phyloP scores from a whole-genome alignment of 2,113 vertebrate genomes.

The Miniopterus natalensis region DNA sequence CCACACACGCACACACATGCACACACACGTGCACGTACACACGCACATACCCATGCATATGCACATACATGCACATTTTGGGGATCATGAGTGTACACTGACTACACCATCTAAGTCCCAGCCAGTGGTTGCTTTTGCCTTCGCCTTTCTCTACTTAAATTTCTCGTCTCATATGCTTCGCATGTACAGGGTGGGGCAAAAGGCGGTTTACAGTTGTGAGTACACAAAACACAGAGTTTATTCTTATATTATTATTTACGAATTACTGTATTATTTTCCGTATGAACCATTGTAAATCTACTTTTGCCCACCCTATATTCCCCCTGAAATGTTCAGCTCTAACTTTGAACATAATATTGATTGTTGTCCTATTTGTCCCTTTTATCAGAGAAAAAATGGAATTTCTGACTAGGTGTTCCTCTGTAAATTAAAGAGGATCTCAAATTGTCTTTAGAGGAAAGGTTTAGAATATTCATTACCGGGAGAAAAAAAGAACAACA shows the following conservation, averaged over 20 bases:
- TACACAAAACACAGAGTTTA: background rate
- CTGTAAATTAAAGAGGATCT: constrained; percentile 64
- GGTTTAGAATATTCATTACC: constrained; percentile 45
- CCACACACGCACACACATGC: too few relatives aligned
- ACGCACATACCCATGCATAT: background rate
- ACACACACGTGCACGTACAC: background rate
- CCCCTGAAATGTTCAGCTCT: constrained; percentile 30
- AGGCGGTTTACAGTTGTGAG: background rate
- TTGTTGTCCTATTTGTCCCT: constrained; percentile 57
- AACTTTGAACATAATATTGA: constrained; percentile 51
- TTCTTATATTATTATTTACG: background rate
- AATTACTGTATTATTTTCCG: background rate
- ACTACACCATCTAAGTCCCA: background rate
- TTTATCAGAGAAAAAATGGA: constrained; percentile 46
- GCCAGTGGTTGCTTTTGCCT: background rate
- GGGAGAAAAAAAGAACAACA: constrained; percentile 26
- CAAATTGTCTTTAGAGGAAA: constrained; percentile 48
- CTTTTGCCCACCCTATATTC: background rate
- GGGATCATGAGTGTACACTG: background rate
- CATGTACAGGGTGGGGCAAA: background rate
- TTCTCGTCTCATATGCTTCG: constrained; percentile 13
- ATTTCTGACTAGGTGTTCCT: constrained; percentile 61
- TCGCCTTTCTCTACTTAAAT: background rate
- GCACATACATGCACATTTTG: background rate
- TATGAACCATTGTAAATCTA: background rate